These are phyloP conservation scores for Chromoteleia sp. DNA, from an alignment of 2,888 invertebrate species.

Conservation along the genomic window DNA sequence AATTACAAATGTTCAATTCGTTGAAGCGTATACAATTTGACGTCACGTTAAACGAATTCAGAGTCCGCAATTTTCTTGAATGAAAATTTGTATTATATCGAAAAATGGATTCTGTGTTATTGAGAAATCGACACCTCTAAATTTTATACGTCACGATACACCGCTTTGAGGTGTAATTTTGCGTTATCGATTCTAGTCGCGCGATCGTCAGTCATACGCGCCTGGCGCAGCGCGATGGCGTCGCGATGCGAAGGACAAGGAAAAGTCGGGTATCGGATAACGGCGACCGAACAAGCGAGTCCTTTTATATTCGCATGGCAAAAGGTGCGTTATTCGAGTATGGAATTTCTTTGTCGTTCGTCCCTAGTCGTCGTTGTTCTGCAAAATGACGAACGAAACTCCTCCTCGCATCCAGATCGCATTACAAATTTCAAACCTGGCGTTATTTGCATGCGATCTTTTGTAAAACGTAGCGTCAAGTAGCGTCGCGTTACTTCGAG, in stretches of 20 bases:
- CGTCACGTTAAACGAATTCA: too few relatives aligned
- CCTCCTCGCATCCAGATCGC: constrained; percentile 32
- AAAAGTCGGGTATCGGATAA: constrained; percentile 49
- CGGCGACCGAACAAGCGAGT: constrained; percentile 39
- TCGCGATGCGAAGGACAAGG: constrained; percentile 61
- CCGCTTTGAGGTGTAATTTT: constrained; percentile 22
- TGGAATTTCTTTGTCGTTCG: constrained; percentile 58
- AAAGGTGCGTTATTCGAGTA: constrained; percentile 61
- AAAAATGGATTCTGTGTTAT: constrained; percentile 26
- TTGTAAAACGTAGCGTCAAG: constrained; percentile 40
- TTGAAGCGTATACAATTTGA: too few relatives aligned
- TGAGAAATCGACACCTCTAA: constrained; percentile 35
- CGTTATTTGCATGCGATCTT: constrained; percentile 53
- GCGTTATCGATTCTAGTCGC: constrained; percentile 46
- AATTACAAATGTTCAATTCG: too few relatives aligned
- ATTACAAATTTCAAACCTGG: constrained; percentile 46
- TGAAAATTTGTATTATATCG: constrained; percentile 1
- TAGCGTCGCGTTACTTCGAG: constrained; percentile 27
- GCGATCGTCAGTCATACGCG: constrained; percentile 45
- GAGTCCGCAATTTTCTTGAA: too few relatives aligned
- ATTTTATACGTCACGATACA: constrained; percentile 36
- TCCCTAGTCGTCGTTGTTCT: constrained; percentile 24
- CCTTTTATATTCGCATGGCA: constrained; percentile 48
- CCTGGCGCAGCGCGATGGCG: constrained; percentile 24
- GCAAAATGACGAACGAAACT: constrained; percentile 34